These are phyloP conservation scores for Macrotrachela quadricornifera DNA, from an alignment of 1,140 invertebrate species.

Conservation along the genomic window DNA sequence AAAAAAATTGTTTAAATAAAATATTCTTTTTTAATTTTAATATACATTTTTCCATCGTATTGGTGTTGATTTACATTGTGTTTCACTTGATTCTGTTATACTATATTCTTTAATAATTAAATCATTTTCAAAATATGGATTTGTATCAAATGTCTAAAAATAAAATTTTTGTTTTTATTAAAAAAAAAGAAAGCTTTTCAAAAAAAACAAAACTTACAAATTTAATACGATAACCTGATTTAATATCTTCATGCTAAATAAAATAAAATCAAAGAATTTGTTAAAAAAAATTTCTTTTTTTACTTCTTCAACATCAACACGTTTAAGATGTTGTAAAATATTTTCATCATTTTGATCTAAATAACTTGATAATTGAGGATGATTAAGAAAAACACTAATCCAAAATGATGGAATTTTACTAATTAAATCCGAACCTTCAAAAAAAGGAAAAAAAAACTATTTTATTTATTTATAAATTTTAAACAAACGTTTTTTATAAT, in stretches of 20 bases:
- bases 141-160: constrained; percentile 37
- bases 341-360: constrained; percentile 68
- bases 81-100: constrained; percentile 32
- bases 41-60: constrained; percentile 24
- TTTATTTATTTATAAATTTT: too few relatives aligned
- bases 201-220: constrained; percentile 24
- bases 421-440: constrained; percentile 44
- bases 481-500: constrained; percentile 48
- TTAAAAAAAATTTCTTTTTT: too few relatives aligned
- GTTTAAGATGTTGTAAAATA: constrained; percentile 53
- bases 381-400: constrained; percentile 74
- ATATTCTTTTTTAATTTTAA: too few relatives aligned
- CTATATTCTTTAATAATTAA: constrained; percentile 59
- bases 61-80: constrained; percentile 26
- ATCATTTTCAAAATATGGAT: constrained; percentile 63
- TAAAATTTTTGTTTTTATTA: constrained; percentile 5
- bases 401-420: constrained; percentile 71
- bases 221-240: constrained; percentile 49
- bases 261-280: too few relatives aligned
- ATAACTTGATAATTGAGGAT: constrained; percentile 61
- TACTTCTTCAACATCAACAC: constrained; percentile 38
- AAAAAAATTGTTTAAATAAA: too few relatives aligned
- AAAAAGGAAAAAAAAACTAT: too few relatives aligned
- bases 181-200: not conserved
- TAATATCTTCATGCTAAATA: constrained; percentile 53